A percentile compares a stretch with the other conserved stretches of the same genome.
These are phyloP conservation scores for Pagetopsis macropterus DNA, from an alignment of 2,797 vertebrate genomes.

Conservation along the genomic window DNA sequence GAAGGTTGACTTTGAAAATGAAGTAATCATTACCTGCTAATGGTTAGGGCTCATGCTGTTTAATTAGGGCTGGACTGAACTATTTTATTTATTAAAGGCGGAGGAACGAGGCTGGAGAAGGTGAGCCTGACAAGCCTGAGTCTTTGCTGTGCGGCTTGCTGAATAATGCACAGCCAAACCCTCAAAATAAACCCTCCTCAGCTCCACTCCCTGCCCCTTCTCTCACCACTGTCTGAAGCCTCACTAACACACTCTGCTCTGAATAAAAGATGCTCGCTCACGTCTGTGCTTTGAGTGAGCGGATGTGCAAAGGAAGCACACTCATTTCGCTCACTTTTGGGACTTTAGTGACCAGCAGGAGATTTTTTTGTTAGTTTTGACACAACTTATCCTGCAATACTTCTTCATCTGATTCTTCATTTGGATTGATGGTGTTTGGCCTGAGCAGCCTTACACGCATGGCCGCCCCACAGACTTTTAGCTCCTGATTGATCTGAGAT, in stretches of 20 bases:
- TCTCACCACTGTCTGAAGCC: slow-evolving; percentile 49
- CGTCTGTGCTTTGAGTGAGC: slow-evolving; percentile 37
- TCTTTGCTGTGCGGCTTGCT: slow-evolving; percentile 59
- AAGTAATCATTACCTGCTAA: slow-evolving; percentile 63
- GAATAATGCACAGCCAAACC: slow-evolving; percentile 78
- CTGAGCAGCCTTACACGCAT: slow-evolving; percentile 44
- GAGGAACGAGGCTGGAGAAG: slow-evolving; percentile 49
- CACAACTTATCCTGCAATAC: neutral
- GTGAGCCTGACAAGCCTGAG: slow-evolving; percentile 59
- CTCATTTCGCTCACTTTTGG: slow-evolving; percentile 57
- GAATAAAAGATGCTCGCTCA: slow-evolving; percentile 69
- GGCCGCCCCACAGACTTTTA: slow-evolving; percentile 63
- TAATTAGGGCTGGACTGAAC: slow-evolving; percentile 60
- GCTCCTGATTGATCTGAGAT: slow-evolving; percentile 77
- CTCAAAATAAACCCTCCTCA: slow-evolving; percentile 64
- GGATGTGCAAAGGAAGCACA: slow-evolving; percentile 56
- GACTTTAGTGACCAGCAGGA: slow-evolving; percentile 37
- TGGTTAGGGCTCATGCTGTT: slow-evolving; percentile 49
- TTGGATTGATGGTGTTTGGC: slow-evolving; percentile 47
- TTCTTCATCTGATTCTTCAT: slow-evolving; percentile 2
- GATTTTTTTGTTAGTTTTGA: slow-evolving; percentile 18
- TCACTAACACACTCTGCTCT: slow-evolving; percentile 56
- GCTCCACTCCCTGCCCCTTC: slow-evolving; percentile 27
- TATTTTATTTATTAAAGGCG: slow-evolving; percentile 56
- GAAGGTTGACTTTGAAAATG: slow-evolving; percentile 46